These are phyloP conservation scores for Archivesica marissinica DNA, from an alignment of 1,140 invertebrate genomes.

Conservation along the genomic window DNA sequence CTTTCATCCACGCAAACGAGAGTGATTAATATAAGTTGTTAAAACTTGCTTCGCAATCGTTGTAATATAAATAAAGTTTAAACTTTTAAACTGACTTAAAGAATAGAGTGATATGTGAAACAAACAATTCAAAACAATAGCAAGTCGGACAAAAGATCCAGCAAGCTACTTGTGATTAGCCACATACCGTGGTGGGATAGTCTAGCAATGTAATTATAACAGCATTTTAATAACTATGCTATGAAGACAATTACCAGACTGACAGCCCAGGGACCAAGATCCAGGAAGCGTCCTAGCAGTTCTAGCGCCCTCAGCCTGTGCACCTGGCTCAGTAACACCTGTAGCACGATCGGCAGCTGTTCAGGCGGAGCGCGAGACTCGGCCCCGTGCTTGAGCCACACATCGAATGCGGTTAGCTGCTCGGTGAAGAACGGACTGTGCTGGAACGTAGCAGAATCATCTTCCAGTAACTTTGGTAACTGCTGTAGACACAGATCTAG, in stretches of 20 bases:
- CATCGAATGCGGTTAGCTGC: slow-evolving; percentile 99
- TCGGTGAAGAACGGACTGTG: slow-evolving; percentile 97
- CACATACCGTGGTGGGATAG: no score
- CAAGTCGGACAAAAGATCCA: no score
- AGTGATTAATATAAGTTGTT: no score
- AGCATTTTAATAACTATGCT: no score
- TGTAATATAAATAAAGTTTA: no score
- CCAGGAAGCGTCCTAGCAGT: slow-evolving; percentile 96
- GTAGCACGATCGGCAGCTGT: slow-evolving; percentile 98
- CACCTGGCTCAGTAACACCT: slow-evolving; percentile 98
- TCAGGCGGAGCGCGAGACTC: slow-evolving; percentile 93
- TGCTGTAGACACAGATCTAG: slow-evolving; percentile 96
- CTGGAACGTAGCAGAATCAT: slow-evolving; percentile 75
- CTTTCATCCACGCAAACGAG: no score
- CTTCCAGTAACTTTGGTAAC: slow-evolving; percentile 88
- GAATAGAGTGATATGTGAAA: no score
- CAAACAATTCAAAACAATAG: no score
- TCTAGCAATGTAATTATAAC: no score
- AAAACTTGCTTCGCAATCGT: no score
- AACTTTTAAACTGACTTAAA: no score
- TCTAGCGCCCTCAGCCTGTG: slow-evolving; percentile 97
- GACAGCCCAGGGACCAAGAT: slow-evolving; percentile 98
- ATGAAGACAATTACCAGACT: slow-evolving; percentile 87
- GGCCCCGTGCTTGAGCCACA: slow-evolving; percentile 94
- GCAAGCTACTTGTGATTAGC: no score